Evolutionary conservation across 1,140 invertebrate species (phyloP).

Genomic region (Conopomorpha cramerella): DNA sequence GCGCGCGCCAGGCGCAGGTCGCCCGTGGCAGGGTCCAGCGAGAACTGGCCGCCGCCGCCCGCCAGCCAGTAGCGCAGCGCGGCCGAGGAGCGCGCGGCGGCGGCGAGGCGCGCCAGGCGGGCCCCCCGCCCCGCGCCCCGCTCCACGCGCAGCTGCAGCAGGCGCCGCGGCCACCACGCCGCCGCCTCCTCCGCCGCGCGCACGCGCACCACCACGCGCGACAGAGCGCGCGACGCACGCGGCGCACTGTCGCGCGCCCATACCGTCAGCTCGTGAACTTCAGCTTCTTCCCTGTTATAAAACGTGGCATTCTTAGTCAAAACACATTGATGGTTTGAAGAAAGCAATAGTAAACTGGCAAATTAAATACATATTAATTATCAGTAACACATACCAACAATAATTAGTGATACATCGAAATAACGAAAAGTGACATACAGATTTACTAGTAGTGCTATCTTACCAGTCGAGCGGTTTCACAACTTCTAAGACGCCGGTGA

Average conservation of each 20-base stretch:
- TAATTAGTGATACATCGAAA: too few species aligned
- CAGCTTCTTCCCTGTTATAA: conserved; percentile 76
- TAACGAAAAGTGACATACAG: too few species aligned
- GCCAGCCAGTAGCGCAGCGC: conserved; percentile 20
- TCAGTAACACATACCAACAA: too few species aligned
- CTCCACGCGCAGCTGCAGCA: conserved; percentile 28
- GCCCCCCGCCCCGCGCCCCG: conserved; percentile 16
- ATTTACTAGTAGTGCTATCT: not conserved
- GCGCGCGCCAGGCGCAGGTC: conserved; percentile 75
- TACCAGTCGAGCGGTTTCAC: conserved; percentile 29
- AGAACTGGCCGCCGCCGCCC: conserved; percentile 79
- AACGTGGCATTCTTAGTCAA: too few species aligned
- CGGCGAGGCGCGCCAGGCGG: conserved; percentile 23
- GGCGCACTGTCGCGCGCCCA: conserved; percentile 90
- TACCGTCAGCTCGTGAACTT: conserved; percentile 84
- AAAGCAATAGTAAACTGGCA: conserved; percentile 3
- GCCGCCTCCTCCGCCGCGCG: conserved; percentile 89
- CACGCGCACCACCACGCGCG: conserved; percentile 79
- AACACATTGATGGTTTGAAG: too few species aligned
- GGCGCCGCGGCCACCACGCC: conserved; percentile 61
- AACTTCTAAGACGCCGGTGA: conserved; percentile 64
- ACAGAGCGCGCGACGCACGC: conserved; percentile 82
- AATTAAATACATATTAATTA: too few species aligned
- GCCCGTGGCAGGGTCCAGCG: conserved; percentile 77
- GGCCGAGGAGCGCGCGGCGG: conserved; percentile 17